These are phyloP conservation scores for Columba janthina DNA, from an alignment of 2,113 vertebrate species.

Conservation along the genomic window DNA sequence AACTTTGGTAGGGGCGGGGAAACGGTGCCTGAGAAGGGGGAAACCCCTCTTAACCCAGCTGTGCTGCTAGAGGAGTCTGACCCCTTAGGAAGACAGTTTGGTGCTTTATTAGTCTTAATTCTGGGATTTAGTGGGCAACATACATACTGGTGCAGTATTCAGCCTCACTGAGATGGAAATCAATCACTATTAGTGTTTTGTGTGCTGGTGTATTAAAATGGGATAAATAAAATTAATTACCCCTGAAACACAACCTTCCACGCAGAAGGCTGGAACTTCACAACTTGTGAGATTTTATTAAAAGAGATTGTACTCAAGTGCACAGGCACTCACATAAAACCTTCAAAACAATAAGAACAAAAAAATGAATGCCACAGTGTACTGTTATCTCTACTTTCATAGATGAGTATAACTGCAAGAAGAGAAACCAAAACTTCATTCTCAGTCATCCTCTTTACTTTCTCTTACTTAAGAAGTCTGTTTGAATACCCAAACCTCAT, in stretches of 20 bases:
- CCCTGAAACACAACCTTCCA: neutral
- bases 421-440: neutral
- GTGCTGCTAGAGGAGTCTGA: neutral
- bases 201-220: neutral
- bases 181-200: neutral
- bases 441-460: neutral
- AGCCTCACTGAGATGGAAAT: neutral
- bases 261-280: neutral
- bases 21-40: neutral
- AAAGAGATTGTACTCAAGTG: neutral
- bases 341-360: neutral
- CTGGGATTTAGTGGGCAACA: neutral
- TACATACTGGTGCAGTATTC: neutral
- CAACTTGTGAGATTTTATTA: neutral
- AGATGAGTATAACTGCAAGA: neutral
- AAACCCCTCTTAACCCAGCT: neutral
- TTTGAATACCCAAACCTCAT: neutral
- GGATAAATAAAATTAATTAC: neutral
- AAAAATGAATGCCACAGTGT: neutral
- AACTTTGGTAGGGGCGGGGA: neutral
- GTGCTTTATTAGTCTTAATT: neutral
- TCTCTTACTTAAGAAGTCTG: neutral
- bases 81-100: neutral
- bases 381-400: neutral
- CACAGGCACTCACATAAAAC: neutral